phyloP scores from a whole-genome alignment of 2,113 vertebrate species.

The Crotalus horridus region DNA sequence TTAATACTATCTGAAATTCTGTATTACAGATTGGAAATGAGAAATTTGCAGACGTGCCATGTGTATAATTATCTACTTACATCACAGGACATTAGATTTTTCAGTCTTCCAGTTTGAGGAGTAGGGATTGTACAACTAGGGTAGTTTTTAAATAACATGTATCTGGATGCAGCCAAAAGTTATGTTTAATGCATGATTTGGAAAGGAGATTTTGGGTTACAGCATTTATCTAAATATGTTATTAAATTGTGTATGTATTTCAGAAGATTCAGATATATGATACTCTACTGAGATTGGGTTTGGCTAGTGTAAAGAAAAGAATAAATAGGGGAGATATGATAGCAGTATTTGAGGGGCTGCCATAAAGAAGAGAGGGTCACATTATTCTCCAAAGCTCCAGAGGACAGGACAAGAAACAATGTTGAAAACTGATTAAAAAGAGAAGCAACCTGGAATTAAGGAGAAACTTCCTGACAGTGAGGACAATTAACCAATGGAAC shows the following conservation, averaged over 20 bases:
- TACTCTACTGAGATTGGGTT: background rate
- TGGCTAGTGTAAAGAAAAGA: no score
- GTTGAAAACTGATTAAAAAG: no score
- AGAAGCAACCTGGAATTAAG: no score
- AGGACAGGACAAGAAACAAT: no score
- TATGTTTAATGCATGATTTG: background rate
- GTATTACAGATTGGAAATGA: background rate
- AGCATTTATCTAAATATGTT: background rate
- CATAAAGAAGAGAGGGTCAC: no score
- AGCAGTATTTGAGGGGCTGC: no score
- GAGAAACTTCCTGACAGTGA: no score
- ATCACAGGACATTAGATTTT: background rate
- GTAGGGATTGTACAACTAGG: background rate
- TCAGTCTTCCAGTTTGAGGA: background rate
- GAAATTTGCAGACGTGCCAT: background rate
- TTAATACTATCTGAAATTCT: background rate
- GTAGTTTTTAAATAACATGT: background rate
- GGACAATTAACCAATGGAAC: no score
- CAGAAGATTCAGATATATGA: background rate
- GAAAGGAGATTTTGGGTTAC: background rate
- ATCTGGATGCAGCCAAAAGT: background rate
- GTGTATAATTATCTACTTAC: background rate
- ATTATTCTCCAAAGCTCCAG: no score
- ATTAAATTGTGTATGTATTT: background rate
- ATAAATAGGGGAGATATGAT: no score